A percentile compares a stretch with the other conserved stretches of the same genome.
phyloP scores from a whole-genome alignment of 2,797 vertebrate genomes.

The Valencia hispanica region DNA sequence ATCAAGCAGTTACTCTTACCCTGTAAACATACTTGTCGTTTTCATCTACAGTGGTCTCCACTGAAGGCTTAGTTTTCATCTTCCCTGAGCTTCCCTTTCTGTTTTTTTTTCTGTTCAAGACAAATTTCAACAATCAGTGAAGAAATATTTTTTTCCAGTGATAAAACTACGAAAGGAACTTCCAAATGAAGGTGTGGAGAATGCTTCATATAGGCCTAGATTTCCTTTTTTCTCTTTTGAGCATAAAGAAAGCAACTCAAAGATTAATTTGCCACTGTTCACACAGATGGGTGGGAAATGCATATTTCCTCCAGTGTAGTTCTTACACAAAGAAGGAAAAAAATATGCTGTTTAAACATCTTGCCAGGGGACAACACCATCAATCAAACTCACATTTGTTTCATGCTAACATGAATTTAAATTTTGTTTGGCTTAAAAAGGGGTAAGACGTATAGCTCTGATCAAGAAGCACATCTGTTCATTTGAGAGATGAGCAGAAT shows the following conservation, averaged over 20 bases:
- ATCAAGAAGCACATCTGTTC: slow-evolving; percentile 1
- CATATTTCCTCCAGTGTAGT: slow-evolving; percentile 11
- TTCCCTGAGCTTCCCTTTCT: neutral
- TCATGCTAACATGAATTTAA: slow-evolving; percentile 25
- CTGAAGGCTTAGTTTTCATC: neutral
- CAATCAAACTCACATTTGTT: slow-evolving; percentile 25
- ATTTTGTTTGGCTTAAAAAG: neutral
- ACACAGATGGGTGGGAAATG: slow-evolving; percentile 5
- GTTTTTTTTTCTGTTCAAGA: slow-evolving; percentile 1
- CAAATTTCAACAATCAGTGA: slow-evolving; percentile 23
- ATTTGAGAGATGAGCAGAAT: slow-evolving; percentile 4
- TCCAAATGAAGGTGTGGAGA: neutral
- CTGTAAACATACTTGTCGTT: neutral
- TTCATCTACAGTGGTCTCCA: neutral
- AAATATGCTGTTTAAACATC: slow-evolving; percentile 4
- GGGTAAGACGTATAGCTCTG: neutral
- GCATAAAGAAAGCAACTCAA: slow-evolving; percentile 9
- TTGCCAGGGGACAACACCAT: slow-evolving; percentile 14
- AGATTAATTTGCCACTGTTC: slow-evolving; percentile 23
- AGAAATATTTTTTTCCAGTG: slow-evolving; percentile 11
- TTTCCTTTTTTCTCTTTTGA: slow-evolving; percentile 19
- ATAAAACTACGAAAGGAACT: slow-evolving; percentile 14
- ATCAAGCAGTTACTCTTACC: neutral
- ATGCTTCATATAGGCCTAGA: slow-evolving; percentile 14
- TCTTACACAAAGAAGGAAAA: slow-evolving; percentile 19